These are phyloP conservation scores for Parapsyche elsis DNA, from an alignment of 1,140 invertebrate genomes.

Conservation along the genomic window DNA sequence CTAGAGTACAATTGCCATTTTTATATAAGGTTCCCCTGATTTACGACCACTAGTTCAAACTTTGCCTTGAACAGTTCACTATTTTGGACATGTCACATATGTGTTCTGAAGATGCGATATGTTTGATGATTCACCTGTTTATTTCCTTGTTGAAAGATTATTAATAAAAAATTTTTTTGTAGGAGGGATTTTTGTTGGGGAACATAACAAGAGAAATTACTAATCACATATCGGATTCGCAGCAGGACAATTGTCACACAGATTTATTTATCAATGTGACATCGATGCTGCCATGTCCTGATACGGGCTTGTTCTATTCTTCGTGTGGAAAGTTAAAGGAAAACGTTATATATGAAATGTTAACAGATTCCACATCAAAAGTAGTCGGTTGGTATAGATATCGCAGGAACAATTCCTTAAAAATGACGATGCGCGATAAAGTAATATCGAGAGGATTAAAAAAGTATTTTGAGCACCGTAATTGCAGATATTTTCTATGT, in stretches of 20 bases:
- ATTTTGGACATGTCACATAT: too few species aligned
- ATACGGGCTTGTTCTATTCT: conserved; percentile 67
- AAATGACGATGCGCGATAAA: conserved; percentile 69
- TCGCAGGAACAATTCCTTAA: conserved; percentile 65
- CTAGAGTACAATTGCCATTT: background rate
- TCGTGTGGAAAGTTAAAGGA: conserved; percentile 68
- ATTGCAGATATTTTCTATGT: conserved; percentile 66
- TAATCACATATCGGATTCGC: conserved; percentile 74
- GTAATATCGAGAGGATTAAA: conserved; percentile 70
- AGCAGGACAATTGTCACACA: conserved; percentile 69
- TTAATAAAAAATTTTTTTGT: conserved; percentile 58
- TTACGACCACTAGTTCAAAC: too few species aligned
- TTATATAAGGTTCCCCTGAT: too few species aligned
- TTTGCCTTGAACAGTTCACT: too few species aligned
- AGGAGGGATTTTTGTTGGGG: conserved; percentile 76
- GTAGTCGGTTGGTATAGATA: conserved; percentile 75
- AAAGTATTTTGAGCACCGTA: conserved; percentile 67
- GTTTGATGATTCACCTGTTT: background rate
- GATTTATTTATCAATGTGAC: conserved; percentile 71
- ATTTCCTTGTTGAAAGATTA: background rate
- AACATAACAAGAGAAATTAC: conserved; percentile 70
- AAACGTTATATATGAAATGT: conserved; percentile 65
- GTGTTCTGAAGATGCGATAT: background rate
- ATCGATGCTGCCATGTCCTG: conserved; percentile 68
- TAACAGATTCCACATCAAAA: conserved; percentile 66